Evolutionary conservation across 1,140 invertebrate genomes (phyloP).

Genomic region (Palaemon carinicauda): DNA sequence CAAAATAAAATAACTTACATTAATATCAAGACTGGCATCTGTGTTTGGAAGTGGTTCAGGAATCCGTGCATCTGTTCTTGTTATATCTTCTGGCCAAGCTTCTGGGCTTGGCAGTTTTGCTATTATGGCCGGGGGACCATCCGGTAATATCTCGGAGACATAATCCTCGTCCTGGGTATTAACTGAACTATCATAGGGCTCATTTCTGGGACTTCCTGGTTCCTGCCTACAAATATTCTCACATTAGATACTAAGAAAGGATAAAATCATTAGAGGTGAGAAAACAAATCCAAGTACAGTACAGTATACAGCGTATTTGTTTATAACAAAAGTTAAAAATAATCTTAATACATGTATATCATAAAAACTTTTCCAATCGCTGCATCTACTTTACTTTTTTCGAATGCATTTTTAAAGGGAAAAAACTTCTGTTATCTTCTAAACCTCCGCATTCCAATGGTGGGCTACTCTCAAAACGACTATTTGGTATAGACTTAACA

Average conservation of each 20-base stretch:
- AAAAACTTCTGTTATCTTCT: too few relatives aligned
- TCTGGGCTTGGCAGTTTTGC: constrained; percentile 17
- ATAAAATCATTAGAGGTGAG: neutral
- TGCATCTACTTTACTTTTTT: too few relatives aligned
- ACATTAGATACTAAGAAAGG: neutral
- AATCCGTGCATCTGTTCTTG: constrained; percentile 19
- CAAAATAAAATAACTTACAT: constrained; percentile 24
- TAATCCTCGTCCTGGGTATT: constrained; percentile 11
- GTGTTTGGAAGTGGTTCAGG: constrained; percentile 32
- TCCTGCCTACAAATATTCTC: constrained; percentile 50
- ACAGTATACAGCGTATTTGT: too few relatives aligned
- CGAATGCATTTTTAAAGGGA: too few relatives aligned
- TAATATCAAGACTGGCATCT: constrained; percentile 21
- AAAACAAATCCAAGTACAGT: neutral
- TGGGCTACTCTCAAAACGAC: too few relatives aligned
- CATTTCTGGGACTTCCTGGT: constrained; percentile 49
- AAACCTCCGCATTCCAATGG: too few relatives aligned
- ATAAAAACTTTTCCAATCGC: too few relatives aligned
- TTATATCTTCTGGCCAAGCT: neutral
- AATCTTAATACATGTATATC: too few relatives aligned
- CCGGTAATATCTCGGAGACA: constrained; percentile 9
- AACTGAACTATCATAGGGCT: constrained; percentile 55
- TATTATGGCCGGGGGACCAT: neutral
- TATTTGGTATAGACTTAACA: too few relatives aligned
- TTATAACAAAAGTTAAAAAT: too few relatives aligned